Conservation (phyloP, 2,888 invertebrate genomes). For the Campoplex capitator region DNA sequence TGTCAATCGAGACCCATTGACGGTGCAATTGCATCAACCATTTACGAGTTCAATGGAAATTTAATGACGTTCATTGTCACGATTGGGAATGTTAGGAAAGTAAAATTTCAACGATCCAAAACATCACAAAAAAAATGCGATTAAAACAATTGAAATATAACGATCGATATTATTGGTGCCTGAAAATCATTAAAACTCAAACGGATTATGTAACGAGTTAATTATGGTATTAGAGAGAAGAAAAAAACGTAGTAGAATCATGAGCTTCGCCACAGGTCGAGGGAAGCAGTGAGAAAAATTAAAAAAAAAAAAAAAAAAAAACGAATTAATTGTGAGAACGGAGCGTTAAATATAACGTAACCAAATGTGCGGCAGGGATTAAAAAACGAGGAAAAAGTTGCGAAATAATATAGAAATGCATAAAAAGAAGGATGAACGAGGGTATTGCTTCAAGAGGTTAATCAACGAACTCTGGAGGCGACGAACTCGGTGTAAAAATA, state of each 20-base stretch:
- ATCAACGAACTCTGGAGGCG: slow-evolving; percentile 51
- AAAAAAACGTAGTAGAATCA: not conserved
- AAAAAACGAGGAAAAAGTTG: slow-evolving; percentile 36
- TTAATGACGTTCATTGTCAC: too few relatives aligned
- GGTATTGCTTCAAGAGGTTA: slow-evolving; percentile 46
- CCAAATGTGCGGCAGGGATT: slow-evolving; percentile 1
- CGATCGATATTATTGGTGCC: not conserved
- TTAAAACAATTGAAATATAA: not conserved
- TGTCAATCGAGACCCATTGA: not conserved
- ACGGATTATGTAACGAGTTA: not conserved
- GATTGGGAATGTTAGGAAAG: not conserved
- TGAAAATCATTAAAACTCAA: not conserved
- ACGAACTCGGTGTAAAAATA: slow-evolving; percentile 3
- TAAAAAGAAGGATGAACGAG: slow-evolving; percentile 3
- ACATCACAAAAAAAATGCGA: not conserved
- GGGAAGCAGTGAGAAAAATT: slow-evolving; percentile 3
- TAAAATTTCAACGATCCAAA: not conserved
- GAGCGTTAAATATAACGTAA: slow-evolving; percentile 32
- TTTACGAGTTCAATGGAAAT: not conserved
- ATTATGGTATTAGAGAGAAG: not conserved
- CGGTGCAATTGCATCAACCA: not conserved
- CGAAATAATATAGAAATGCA: slow-evolving; percentile 33
- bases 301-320: not conserved
- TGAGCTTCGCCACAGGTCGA: slow-evolving; percentile 20
- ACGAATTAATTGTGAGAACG: slow-evolving; percentile 36